Conservation (phyloP, 2,888 invertebrate species). For the Hylaea fasciaria region DNA sequence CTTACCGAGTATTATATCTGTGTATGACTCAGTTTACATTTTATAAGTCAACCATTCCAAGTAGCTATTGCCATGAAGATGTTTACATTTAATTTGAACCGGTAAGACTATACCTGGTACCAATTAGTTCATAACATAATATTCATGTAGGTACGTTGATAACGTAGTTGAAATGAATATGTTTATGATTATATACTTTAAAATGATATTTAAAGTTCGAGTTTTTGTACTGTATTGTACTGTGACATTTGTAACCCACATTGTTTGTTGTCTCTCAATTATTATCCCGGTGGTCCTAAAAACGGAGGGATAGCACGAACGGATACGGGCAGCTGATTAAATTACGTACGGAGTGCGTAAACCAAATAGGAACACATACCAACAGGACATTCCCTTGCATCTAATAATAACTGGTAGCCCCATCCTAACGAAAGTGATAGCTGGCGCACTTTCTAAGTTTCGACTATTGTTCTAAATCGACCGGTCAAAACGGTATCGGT, state of each 20-base stretch:
- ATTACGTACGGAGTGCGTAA: constrained; percentile 64
- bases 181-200: constrained; percentile 4
- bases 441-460: constrained; percentile 36
- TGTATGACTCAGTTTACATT: constrained; percentile 19
- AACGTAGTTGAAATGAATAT: not conserved
- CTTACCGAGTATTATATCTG: not conserved
- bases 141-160: not conserved
- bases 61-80: constrained; percentile 18
- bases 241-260: constrained; percentile 14
- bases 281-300: constrained; percentile 50
- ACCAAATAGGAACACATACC: constrained; percentile 39
- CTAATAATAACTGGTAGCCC: constrained; percentile 32
- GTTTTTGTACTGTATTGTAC: constrained; percentile 5
- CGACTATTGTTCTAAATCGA: constrained; percentile 36
- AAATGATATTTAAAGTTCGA: not conserved
- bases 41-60: constrained; percentile 9
- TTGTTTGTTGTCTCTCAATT: constrained; percentile 30
- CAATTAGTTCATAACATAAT: constrained; percentile 2
- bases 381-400: constrained; percentile 34
- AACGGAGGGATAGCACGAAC: constrained; percentile 54
- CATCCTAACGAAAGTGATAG: constrained; percentile 40
- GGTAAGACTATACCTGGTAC: constrained; percentile 17
- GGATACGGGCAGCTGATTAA: constrained; percentile 77
- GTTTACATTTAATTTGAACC: constrained; percentile 37
- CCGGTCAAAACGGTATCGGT: constrained; percentile 28